phyloP scores from a whole-genome alignment of 2,888 invertebrate species.

The Sesia apiformis region DNA sequence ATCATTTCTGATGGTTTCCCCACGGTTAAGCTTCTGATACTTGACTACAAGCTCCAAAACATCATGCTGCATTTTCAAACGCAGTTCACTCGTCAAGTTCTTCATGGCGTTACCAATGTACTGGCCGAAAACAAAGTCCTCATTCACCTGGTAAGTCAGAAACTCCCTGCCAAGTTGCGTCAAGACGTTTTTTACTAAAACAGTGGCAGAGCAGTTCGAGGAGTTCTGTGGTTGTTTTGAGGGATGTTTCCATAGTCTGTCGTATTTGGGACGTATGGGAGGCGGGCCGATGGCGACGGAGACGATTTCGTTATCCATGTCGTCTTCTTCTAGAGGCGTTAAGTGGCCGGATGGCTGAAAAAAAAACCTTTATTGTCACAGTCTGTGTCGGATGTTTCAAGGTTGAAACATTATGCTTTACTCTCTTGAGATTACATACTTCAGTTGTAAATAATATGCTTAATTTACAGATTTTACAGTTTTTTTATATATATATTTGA shows the following conservation, averaged over 20 bases:
- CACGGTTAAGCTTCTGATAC: constrained; percentile 19
- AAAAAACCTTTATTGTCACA: constrained; percentile 1
- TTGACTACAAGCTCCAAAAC: constrained; percentile 50
- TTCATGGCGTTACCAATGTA: constrained; percentile 53
- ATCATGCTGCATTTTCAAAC: constrained; percentile 54
- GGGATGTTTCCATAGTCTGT: constrained; percentile 32
- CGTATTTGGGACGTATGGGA: constrained; percentile 39
- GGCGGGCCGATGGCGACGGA: constrained; percentile 62
- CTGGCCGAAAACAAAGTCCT: constrained; percentile 65
- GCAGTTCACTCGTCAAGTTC: constrained; percentile 40
- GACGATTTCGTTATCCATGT: constrained; percentile 58
- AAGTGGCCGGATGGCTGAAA: constrained; percentile 55
- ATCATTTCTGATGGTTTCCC: constrained; percentile 7
- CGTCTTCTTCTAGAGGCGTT: constrained; percentile 52
- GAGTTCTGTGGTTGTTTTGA: constrained; percentile 10
- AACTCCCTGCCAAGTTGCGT: constrained; percentile 48
- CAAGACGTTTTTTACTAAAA: constrained; percentile 43
- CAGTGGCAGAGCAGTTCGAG: constrained; percentile 19
- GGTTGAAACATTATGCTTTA: too few species aligned
- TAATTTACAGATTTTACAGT: too few species aligned
- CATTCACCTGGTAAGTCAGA: constrained; percentile 42
- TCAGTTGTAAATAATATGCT: too few species aligned
- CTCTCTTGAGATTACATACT: too few species aligned
- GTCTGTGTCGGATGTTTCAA: too few species aligned
- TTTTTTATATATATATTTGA: too few species aligned